phyloP scores from a whole-genome alignment of 2,797 vertebrate genomes.

The Myiothlypis chrysogaster region DNA sequence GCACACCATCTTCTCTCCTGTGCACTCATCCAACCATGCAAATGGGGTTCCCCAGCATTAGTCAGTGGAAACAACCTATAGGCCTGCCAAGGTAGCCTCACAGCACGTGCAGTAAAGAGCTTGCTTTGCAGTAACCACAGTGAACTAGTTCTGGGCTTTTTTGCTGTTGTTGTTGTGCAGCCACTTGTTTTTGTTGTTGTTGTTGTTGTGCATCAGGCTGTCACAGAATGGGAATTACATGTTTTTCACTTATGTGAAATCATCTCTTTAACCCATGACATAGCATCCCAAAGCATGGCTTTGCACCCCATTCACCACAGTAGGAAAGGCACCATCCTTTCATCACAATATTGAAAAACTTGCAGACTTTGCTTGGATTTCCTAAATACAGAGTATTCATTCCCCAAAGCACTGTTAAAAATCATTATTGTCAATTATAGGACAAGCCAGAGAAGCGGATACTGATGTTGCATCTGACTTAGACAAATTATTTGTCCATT shows the following conservation, averaged over 20 bases:
- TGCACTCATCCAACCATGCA: constrained; percentile 3
- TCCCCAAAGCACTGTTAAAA: background rate
- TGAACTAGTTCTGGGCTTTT: background rate
- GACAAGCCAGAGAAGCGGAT: background rate
- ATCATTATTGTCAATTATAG: background rate
- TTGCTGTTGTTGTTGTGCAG: background rate
- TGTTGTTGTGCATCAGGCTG: background rate
- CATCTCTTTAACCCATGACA: background rate
- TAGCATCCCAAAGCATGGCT: background rate
- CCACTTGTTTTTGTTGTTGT: background rate
- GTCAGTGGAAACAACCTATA: background rate
- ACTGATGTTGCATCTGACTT: background rate
- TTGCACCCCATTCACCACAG: background rate
- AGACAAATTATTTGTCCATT: background rate
- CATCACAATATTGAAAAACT: background rate
- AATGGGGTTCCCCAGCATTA: constrained; percentile 33
- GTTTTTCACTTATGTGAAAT: background rate
- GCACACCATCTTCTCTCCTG: constrained; percentile 47
- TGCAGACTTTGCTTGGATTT: background rate
- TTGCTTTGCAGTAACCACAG: background rate
- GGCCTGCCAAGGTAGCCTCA: background rate
- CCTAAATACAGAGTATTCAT: background rate
- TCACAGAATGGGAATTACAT: background rate
- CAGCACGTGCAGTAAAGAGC: background rate
- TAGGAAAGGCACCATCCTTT: background rate